Evolutionary conservation across 1,140 invertebrate genomes (phyloP).

Genomic region (Propsilocerus akamusi): DNA sequence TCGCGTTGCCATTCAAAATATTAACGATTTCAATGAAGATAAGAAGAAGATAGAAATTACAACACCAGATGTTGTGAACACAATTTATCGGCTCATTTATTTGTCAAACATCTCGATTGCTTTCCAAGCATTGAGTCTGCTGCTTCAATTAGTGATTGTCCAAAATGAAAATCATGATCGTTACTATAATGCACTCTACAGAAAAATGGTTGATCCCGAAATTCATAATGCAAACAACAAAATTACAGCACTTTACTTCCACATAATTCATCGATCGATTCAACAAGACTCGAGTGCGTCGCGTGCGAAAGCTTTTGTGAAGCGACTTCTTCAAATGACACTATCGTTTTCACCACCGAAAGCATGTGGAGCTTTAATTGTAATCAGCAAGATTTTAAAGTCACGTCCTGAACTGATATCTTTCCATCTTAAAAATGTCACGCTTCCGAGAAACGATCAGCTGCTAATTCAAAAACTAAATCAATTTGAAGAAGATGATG

Average conservation of each 20-base stretch:
- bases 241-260: constrained; percentile 67
- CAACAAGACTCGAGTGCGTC: constrained; percentile 51
- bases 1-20: constrained; percentile 20
- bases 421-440: not conserved
- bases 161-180: constrained; percentile 27
- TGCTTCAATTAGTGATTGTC: constrained; percentile 61
- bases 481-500: constrained; percentile 24
- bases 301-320: constrained; percentile 70
- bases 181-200: constrained; percentile 82
- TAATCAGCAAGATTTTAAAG: constrained; percentile 20
- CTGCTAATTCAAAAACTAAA: not conserved
- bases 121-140: constrained; percentile 68
- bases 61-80: constrained; percentile 32
- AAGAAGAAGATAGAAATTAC: constrained; percentile 16
- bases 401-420: constrained; percentile 13
- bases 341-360: constrained; percentile 17
- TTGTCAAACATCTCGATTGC: constrained; percentile 62
- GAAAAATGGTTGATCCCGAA: constrained; percentile 62
- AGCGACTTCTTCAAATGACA: constrained; percentile 67
- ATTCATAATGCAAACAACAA: constrained; percentile 41
- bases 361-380: constrained; percentile 20
- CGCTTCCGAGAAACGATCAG: not conserved
- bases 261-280: constrained; percentile 72
- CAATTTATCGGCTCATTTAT: constrained; percentile 80
- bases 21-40: constrained; percentile 5